phyloP scores from a whole-genome alignment of 2,797 vertebrate genomes.

The Falco biarmicus region DNA sequence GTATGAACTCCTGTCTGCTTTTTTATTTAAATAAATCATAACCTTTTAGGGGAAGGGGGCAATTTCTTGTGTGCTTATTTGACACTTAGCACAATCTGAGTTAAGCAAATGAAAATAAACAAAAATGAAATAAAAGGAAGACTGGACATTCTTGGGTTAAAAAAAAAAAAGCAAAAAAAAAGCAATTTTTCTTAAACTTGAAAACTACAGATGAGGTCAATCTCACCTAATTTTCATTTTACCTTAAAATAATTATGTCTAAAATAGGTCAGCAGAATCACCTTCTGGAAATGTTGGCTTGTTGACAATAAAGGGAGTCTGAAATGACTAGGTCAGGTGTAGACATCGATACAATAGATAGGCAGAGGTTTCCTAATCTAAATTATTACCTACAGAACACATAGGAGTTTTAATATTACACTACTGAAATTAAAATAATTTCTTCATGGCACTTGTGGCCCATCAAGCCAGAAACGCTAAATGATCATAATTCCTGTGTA shows the following conservation, averaged over 20 bases:
- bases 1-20: background rate
- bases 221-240: background rate
- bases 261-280: background rate
- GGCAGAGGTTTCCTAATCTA: background rate
- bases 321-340: background rate
- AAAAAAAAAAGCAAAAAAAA: fast-evolving
- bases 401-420: background rate
- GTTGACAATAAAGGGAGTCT: background rate
- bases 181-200: background rate
- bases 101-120: background rate
- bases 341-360: background rate
- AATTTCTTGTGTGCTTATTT: background rate
- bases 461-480: background rate
- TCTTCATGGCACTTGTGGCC: background rate
- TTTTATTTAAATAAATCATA: background rate
- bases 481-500: background rate
- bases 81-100: background rate
- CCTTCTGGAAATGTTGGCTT: background rate
- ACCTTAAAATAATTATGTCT: background rate
- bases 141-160: background rate
- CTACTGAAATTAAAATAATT: background rate
- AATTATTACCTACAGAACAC: background rate
- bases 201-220: background rate
- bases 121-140: background rate
- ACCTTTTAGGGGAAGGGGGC: background rate